phyloP scores from a whole-genome alignment of 2,888 invertebrate species.

The Mylabris sibirica region DNA sequence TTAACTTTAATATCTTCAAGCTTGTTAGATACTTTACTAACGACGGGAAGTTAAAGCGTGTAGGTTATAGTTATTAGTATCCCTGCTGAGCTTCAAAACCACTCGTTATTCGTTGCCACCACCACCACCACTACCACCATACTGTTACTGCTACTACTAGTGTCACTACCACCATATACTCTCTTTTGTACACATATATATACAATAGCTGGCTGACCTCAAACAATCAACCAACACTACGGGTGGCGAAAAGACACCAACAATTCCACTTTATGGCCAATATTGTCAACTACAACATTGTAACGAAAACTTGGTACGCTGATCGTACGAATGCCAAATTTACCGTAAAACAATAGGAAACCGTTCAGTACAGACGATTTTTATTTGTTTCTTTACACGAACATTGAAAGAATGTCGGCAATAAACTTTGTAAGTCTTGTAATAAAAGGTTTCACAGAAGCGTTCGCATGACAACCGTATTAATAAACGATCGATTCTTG shows the following conservation, averaged over 20 bases:
- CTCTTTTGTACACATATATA: not conserved
- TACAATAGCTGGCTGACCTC: not conserved
- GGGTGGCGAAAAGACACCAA: not conserved
- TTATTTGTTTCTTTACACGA: not conserved
- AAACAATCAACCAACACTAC: conserved; percentile 4
- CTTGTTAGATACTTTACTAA: conserved; percentile 39
- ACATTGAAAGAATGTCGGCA: not conserved
- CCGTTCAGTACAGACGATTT: not conserved
- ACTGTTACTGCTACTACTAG: not conserved
- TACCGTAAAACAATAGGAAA: conserved; percentile 11
- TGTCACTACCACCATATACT: not conserved
- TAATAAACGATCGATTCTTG: not conserved
- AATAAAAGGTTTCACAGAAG: not conserved
- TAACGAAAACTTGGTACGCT: not conserved
- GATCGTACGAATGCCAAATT: not conserved
- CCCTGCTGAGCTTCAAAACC: conserved; percentile 28
- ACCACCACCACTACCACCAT: not conserved
- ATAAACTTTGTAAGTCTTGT: not conserved
- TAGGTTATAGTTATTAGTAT: conserved; percentile 36
- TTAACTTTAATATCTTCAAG: conserved; percentile 38
- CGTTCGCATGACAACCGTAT: not conserved
- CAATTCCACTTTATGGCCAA: conserved; percentile 2
- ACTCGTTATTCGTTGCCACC: not conserved
- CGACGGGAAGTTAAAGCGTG: conserved; percentile 37
- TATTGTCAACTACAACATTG: not conserved